These are phyloP conservation scores for Corythornis cristatus DNA, from an alignment of 2,113 vertebrate genomes.

Conservation along the genomic window DNA sequence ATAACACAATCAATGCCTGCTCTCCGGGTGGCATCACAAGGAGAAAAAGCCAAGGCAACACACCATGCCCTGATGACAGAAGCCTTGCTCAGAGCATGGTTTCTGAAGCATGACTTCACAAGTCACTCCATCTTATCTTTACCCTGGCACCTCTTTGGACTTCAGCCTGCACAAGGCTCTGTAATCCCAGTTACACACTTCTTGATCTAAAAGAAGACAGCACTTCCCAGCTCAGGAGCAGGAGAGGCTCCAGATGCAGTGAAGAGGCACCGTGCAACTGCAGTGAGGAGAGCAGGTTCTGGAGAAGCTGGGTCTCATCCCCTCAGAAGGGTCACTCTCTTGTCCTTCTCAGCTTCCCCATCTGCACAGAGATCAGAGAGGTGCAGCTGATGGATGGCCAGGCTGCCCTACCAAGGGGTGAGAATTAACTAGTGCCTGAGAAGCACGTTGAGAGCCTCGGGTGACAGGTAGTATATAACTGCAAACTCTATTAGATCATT, in stretches of 20 bases:
- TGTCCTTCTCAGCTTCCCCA: background rate
- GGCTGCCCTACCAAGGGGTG: background rate
- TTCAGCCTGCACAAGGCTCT: background rate
- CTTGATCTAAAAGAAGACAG: background rate
- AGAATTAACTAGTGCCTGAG: background rate
- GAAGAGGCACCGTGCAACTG: background rate
- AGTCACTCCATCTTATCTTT: background rate
- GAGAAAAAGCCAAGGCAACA: background rate
- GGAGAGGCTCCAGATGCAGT: background rate
- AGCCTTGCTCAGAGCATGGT: background rate
- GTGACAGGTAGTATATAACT: conserved; percentile 1
- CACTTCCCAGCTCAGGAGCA: background rate
- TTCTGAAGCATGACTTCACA: background rate
- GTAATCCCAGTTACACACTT: background rate
- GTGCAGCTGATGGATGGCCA: background rate
- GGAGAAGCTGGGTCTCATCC: background rate
- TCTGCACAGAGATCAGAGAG: rapidly evolving
- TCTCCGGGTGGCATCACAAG: background rate
- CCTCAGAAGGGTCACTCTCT: background rate
- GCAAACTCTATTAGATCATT: background rate
- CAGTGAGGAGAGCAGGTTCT: background rate
- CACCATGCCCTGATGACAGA: background rate
- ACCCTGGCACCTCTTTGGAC: background rate
- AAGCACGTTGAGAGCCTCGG: background rate
- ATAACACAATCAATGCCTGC: rapidly evolving